These are phyloP conservation scores for Meda fulgida DNA, from an alignment of 2,797 vertebrate genomes.

Conservation along the genomic window DNA sequence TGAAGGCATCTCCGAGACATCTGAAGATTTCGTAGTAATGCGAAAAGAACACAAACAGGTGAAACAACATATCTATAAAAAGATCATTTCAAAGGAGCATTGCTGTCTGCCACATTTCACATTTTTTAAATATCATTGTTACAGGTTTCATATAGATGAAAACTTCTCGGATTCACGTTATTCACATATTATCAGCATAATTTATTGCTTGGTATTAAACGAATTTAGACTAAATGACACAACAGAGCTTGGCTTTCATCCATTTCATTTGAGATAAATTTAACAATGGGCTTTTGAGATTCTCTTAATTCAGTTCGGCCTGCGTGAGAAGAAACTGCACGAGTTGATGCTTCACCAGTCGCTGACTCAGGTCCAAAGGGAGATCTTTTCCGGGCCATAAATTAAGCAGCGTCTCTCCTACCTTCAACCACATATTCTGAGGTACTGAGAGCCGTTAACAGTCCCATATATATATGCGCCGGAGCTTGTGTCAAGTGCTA, in stretches of 20 bases:
- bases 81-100: neutral
- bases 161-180: neutral
- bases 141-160: neutral
- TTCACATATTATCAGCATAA: neutral
- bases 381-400: conserved; percentile 72
- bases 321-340: conserved; percentile 55
- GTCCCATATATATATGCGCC: conserved; percentile 56
- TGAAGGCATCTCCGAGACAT: neutral
- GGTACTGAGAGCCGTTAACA: conserved; percentile 63
- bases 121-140: neutral
- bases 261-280: conserved; percentile 11
- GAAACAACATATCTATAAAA: neutral
- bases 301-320: conserved; percentile 11
- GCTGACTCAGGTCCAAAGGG: conserved; percentile 75
- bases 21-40: neutral
- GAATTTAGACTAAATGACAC: neutral
- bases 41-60: neutral
- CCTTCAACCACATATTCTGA: conserved; percentile 65
- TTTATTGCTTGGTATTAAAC: neutral
- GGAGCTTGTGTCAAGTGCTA: conserved; percentile 64
- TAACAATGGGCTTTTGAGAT: conserved; percentile 19
- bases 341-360: conserved; percentile 68
- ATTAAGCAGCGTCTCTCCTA: conserved; percentile 69
- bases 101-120: neutral
- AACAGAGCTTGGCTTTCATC: neutral